Evolutionary conservation across 1,140 invertebrate species (phyloP).

Genomic region (Aphis craccivora): DNA sequence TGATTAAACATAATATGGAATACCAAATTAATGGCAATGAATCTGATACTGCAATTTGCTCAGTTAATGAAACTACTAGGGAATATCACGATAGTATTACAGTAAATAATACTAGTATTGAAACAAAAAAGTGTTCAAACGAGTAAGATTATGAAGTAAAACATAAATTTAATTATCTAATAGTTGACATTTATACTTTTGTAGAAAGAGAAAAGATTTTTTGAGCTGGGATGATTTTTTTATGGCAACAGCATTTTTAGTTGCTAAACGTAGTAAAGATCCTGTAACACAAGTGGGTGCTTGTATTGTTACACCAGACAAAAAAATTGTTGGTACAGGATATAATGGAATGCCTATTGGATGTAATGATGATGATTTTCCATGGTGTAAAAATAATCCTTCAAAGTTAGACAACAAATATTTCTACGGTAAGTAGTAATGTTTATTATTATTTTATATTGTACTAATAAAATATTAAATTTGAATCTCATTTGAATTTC

Average conservation of each 20-base stretch:
- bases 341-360: conserved; percentile 96
- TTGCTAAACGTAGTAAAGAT: conserved; percentile 92
- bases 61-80: neutral
- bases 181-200: neutral
- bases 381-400: conserved; percentile 75
- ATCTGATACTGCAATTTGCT: neutral
- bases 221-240: conserved; percentile 91
- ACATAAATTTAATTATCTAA: neutral
- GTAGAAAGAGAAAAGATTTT: conserved; percentile 48
- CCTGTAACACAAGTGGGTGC: conserved; percentile 91
- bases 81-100: neutral
- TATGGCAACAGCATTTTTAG: conserved; percentile 86
- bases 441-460: neutral
- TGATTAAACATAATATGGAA: neutral
- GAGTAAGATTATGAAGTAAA: neutral
- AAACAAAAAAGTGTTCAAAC: neutral
- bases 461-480: conserved; percentile 15
- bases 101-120: neutral
- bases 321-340: conserved; percentile 91
- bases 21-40: neutral
- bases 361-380: conserved; percentile 86
- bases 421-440: conserved; percentile 75
- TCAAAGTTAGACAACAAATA: conserved; percentile 78
- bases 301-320: conserved; percentile 87
- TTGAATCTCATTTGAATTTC: conserved; percentile 63